A percentile compares a stretch with the other conserved stretches of the same genome.
phyloP scores from a whole-genome alignment of 2,113 vertebrate species.

The Thalassarche chlororhynchos region DNA sequence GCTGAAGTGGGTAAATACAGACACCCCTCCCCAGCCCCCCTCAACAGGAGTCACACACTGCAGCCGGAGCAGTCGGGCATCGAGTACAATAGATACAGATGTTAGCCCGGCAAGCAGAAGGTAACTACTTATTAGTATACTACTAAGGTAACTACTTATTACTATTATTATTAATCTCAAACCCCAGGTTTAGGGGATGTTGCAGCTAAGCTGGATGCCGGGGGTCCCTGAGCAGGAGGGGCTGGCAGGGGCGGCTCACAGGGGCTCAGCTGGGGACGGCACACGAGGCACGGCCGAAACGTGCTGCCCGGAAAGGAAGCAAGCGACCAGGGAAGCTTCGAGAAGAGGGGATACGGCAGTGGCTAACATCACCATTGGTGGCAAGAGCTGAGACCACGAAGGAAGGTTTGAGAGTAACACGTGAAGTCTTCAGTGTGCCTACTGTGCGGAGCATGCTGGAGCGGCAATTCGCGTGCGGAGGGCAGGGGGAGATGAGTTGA shows the following conservation, averaged over 20 bases:
- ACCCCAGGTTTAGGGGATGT: neutral
- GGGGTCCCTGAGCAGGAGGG: neutral
- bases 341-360: neutral
- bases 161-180: neutral
- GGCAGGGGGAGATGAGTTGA: neutral
- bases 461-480: neutral
- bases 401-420: neutral
- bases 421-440: rapidly evolving
- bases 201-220: neutral
- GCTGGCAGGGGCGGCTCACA: rapidly evolving
- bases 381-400: neutral
- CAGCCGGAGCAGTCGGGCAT: rapidly evolving
- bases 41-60: too few species aligned
- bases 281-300: rapidly evolving
- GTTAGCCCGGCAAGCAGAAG: neutral
- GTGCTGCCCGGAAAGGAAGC: neutral
- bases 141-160: neutral
- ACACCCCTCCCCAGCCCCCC: neutral
- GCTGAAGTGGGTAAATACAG: neutral
- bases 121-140: neutral
- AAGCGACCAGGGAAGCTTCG: rapidly evolving
- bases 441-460: neutral
- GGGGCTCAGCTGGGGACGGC: neutral
- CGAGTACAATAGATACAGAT: neutral
- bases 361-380: neutral